Percentiles rank a stretch among this genome's conserved stretches.
phyloP scores from a whole-genome alignment of 2,797 vertebrate genomes.

The Morelia viridis region DNA sequence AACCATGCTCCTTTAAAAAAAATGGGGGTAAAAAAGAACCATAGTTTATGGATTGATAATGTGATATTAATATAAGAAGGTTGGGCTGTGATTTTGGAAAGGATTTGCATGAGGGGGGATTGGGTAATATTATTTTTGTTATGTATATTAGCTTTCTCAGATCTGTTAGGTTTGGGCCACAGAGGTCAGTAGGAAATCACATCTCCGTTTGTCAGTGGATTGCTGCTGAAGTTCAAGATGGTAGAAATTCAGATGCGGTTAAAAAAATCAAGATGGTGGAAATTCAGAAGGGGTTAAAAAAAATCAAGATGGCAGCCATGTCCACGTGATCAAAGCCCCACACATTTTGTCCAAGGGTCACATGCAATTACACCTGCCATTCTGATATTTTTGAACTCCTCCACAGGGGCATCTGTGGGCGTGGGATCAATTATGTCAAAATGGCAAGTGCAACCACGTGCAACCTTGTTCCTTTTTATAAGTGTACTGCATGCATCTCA shows the following conservation, averaged over 20 bases:
- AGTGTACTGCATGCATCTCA: background rate
- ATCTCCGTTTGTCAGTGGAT: background rate
- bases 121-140: background rate
- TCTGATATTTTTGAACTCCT: background rate
- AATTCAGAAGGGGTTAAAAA: background rate
- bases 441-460: background rate
- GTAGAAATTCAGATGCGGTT: background rate
- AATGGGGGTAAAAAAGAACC: background rate
- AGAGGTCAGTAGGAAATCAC: background rate
- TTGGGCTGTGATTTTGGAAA: background rate
- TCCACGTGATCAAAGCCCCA: background rate
- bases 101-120: background rate
- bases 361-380: background rate
- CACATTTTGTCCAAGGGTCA: background rate
- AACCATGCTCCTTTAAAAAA: background rate
- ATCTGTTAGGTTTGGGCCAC: background rate
- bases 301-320: background rate
- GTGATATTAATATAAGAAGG: background rate
- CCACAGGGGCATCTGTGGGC: background rate
- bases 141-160: background rate
- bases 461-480: background rate
- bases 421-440: background rate
- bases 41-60: background rate
- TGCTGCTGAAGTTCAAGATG: background rate
- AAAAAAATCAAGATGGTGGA: background rate